phyloP scores from a whole-genome alignment of 2,113 vertebrate species.

The Misgurnus mizolepis region DNA sequence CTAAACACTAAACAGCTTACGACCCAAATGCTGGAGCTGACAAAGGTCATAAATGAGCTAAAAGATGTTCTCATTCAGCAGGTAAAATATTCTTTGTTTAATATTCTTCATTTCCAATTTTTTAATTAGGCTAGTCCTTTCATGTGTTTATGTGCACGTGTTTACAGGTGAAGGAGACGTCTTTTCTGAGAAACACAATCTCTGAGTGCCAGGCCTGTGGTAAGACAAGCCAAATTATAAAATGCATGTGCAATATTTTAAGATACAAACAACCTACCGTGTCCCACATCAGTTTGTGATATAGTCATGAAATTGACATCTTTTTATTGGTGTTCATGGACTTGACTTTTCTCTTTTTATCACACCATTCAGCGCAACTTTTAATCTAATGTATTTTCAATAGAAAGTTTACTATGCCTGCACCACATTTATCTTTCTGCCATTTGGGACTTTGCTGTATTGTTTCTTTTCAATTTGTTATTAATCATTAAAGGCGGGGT shows the following conservation, averaged over 20 bases:
- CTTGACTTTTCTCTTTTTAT: no score
- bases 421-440: no score
- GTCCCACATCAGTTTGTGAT: neutral
- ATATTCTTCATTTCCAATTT: slow-evolving; percentile 10
- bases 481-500: no score
- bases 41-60: slow-evolving; percentile 91
- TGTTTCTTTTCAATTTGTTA: no score
- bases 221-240: slow-evolving; percentile 62
- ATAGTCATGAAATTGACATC: no score
- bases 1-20: slow-evolving; percentile 93
- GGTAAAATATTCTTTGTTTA: slow-evolving; percentile 71
- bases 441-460: no score
- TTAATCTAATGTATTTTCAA: no score
- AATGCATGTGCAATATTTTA: slow-evolving; percentile 1
- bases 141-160: slow-evolving; percentile 42
- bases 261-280: neutral
- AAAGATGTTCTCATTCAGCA: slow-evolving; percentile 96
- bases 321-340: no score
- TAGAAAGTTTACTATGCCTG: no score
- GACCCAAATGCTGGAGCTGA: slow-evolving; percentile 93
- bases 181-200: slow-evolving; percentile 94
- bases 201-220: slow-evolving; percentile 96
- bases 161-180: slow-evolving; percentile 93
- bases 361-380: no score
- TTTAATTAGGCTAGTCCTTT: slow-evolving; percentile 7